Conservation (phyloP, 2,888 invertebrate species). For the Ormyrus rosae region DNA sequence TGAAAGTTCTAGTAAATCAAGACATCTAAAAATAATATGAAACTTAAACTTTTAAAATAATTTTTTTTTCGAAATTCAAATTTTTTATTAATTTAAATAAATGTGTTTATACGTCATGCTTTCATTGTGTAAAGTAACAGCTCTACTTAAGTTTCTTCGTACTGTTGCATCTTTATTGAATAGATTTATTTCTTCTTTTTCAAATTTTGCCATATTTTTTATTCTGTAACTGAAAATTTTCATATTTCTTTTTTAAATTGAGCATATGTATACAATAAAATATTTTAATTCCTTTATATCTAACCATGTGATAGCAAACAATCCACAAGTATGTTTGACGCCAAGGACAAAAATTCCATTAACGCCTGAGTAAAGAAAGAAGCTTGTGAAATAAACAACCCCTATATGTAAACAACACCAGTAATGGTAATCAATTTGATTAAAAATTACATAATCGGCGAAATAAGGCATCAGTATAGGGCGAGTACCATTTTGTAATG, state of each 20-base stretch:
- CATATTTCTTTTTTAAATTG: too few species aligned
- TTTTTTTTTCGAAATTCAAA: background rate
- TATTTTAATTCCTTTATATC: background rate
- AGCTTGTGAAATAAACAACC: background rate
- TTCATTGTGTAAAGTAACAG: slow-evolving; percentile 20
- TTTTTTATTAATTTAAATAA: background rate
- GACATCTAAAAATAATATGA: background rate
- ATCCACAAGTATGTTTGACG: slow-evolving; percentile 28
- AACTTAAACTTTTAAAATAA: background rate
- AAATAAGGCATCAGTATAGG: slow-evolving; percentile 4
- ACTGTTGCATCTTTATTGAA: background rate
- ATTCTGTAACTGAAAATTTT: slow-evolving; percentile 8
- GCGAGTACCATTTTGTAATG: slow-evolving; percentile 10
- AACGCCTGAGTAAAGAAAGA: background rate
- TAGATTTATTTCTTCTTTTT: background rate
- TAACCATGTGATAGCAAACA: slow-evolving; percentile 30
- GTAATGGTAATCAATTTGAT: slow-evolving; percentile 22
- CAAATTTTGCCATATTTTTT: background rate
- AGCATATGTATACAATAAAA: background rate
- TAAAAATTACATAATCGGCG: slow-evolving; percentile 24
- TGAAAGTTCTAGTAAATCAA: slow-evolving; percentile 2
- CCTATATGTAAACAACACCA: background rate
- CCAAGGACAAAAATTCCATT: background rate
- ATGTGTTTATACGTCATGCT: slow-evolving; percentile 5
- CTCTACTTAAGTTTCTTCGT: background rate